Evolutionary conservation across 2,113 vertebrate species (phyloP).

Genomic region (Leptobrachium leishanense): DNA sequence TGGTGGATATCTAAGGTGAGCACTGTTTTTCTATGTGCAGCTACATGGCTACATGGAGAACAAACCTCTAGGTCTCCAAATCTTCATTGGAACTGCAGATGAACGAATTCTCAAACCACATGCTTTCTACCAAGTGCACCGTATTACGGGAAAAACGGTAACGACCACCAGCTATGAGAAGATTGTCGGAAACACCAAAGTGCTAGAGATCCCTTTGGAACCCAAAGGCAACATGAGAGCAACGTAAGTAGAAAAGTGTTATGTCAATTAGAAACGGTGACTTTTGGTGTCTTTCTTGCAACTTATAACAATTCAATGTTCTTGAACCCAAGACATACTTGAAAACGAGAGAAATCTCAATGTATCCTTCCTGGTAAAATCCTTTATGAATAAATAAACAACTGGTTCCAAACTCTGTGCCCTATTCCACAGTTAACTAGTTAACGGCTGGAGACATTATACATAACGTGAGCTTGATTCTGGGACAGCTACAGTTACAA

Average conservation of each 20-base stretch:
- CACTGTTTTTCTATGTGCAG: slow-evolving; percentile 57
- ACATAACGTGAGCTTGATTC: too few species aligned
- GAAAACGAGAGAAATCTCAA: too few species aligned
- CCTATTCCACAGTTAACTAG: too few species aligned
- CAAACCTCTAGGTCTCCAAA: slow-evolving; percentile 91
- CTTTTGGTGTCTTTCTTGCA: too few species aligned
- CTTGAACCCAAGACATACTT: too few species aligned
- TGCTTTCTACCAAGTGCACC: slow-evolving; percentile 97
- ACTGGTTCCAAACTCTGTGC: too few species aligned
- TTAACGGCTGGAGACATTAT: too few species aligned
- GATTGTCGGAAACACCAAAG: slow-evolving; percentile 89
- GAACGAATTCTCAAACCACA: slow-evolving; percentile 96
- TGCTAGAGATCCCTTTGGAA: slow-evolving; percentile 92
- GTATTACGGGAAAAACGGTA: slow-evolving; percentile 95
- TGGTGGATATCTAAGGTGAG: background rate
- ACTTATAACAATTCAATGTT: too few species aligned
- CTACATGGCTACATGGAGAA: slow-evolving; percentile 93
- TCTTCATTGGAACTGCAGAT: slow-evolving; percentile 96
- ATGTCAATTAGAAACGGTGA: too few species aligned
- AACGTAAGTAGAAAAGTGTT: slow-evolving; percentile 79
- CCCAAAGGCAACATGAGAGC: slow-evolving; percentile 98
- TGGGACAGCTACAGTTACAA: too few species aligned
- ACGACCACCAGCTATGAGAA: slow-evolving; percentile 97
- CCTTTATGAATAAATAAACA: too few species aligned
- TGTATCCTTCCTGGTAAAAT: too few species aligned